Evolutionary conservation across 2,888 invertebrate species (phyloP), one percentile per base, ranked within the genome.

Genomic region (Ganaspis brasiliensis): DNA sequence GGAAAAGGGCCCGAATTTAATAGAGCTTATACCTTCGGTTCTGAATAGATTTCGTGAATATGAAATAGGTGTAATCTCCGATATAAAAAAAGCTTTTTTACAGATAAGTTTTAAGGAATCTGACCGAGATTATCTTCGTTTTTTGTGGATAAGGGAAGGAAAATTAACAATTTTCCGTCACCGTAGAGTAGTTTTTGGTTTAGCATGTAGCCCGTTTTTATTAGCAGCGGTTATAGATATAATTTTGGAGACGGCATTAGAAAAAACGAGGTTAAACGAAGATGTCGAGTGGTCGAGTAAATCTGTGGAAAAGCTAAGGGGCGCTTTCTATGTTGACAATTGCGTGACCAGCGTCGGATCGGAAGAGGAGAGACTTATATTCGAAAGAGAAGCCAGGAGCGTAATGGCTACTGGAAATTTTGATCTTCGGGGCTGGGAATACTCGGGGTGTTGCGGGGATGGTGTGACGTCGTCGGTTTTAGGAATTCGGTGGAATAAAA

Each of bases 111-210:
- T 77, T 5, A 59, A 76, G 31, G 12, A 14, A 52, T 40, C 40
- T 1, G 79, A 83, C 61, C 26, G 83, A 40, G 74, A 81, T 35
- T 81, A 74, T 63, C 72, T 83, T 40, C 26, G 81, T 31, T 85
- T 86, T 70, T 52, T 84, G 4, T 85, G 83, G 85, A 76, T 74
- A 56, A 56, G 59, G 52, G 55, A 79, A 4, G 80, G 71, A 24
- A 76, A 81, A 24, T 1, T 77, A 0, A 73, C 70, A 55, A 49
- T 74, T 10, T 80, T 61, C 21, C 74, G 81, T 1, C 84, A 84
- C 74, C 67, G 37, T 19, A 55, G 83, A 9, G 81, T 85, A 8
- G 82, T 84, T 0, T 85, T 85, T 70, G 85, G 84, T 76, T 75
- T 83, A 9, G 63, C 72, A 0, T 67, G 73, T 35, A 81, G 79